These are phyloP conservation scores for Todiramphus chloris DNA, from an alignment of 2,113 vertebrate genomes.

Conservation along the genomic window DNA sequence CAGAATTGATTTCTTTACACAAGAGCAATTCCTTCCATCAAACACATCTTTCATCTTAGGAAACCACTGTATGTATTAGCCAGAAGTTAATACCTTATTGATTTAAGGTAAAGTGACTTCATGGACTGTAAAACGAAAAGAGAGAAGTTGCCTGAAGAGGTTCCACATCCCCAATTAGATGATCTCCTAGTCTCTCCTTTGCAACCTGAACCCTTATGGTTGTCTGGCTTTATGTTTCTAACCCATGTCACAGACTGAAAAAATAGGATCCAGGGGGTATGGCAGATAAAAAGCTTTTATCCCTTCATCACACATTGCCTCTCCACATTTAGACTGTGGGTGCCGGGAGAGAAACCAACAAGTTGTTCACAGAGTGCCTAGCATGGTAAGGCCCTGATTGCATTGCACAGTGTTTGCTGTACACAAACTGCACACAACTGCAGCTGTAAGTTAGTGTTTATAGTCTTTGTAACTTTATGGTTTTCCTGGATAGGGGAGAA, in stretches of 20 bases:
- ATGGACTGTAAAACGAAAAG: background rate
- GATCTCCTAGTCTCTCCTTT: background rate
- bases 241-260: background rate
- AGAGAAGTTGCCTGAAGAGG: background rate
- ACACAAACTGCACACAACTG: background rate
- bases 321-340: background rate
- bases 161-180: background rate
- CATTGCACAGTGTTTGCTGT: background rate
- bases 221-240: background rate
- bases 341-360: background rate
- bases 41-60: background rate
- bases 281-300: background rate
- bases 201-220: background rate
- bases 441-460: background rate
- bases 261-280: background rate
- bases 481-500: background rate
- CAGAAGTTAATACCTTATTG: background rate
- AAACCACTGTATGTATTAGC: background rate
- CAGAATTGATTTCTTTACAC: background rate
- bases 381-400: background rate
- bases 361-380: background rate
- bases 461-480: rapidly evolving
- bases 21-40: background rate
- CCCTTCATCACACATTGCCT: background rate
- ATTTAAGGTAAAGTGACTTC: background rate